Conservation (phyloP, 2,888 invertebrate species). For the Yponomeuta cagnagella region DNA sequence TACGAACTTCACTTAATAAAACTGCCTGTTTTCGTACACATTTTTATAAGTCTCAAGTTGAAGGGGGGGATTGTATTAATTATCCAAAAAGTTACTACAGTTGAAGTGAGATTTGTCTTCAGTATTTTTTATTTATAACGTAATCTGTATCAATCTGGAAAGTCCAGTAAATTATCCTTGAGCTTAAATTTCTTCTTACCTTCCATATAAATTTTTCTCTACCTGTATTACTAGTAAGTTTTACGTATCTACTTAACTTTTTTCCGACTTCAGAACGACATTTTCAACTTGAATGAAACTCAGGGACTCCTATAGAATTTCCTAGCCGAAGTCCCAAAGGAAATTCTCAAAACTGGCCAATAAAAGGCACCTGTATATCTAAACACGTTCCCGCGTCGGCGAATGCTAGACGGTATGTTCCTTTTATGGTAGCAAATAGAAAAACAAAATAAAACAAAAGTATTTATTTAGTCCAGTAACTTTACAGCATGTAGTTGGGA, state of each 20-base stretch:
- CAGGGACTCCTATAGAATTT: not conserved
- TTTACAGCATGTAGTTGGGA: too few relatives aligned
- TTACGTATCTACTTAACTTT: not conserved
- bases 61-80: not conserved
- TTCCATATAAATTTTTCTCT: too few relatives aligned
- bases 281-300: not conserved
- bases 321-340: constrained; percentile 8
- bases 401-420: not conserved
- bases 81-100: not conserved
- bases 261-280: constrained; percentile 1
- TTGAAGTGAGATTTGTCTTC: too few relatives aligned
- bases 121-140: too few relatives aligned
- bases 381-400: constrained; percentile 6
- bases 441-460: not conserved
- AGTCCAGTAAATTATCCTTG: too few relatives aligned
- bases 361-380: constrained; percentile 11
- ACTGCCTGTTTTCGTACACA: constrained; percentile 24
- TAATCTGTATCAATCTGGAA: too few relatives aligned
- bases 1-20: constrained; percentile 41
- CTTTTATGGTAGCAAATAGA: not conserved
- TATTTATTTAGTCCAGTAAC: too few relatives aligned
- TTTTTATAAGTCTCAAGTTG: not conserved
- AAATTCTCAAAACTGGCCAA: constrained; percentile 11
- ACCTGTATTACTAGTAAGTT: too few relatives aligned
- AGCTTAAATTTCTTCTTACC: too few relatives aligned